These are phyloP conservation scores for Ormyrus labotus DNA, from an alignment of 2,888 invertebrate genomes.

Conservation along the genomic window DNA sequence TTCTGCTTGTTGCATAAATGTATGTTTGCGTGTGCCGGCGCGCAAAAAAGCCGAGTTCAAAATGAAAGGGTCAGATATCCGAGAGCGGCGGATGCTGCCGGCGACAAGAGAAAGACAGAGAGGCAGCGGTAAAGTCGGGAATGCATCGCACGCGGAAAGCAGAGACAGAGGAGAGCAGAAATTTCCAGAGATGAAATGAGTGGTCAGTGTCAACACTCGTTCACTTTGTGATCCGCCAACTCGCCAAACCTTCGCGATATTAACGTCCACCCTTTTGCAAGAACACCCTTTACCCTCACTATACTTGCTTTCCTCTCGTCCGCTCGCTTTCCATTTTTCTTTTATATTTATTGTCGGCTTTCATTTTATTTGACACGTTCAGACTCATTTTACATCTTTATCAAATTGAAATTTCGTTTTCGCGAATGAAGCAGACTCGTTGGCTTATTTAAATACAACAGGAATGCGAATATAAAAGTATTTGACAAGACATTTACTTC, in stretches of 20 bases:
- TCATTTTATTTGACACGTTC: constrained; percentile 40
- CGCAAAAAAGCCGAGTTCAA: constrained; percentile 1
- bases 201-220: constrained; percentile 74
- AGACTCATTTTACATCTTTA: too few species aligned
- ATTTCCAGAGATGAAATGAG: constrained; percentile 63
- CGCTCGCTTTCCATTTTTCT: constrained; percentile 10
- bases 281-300: constrained; percentile 6
- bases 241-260: constrained; percentile 64
- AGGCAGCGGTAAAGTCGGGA: neutral
- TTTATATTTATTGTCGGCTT: constrained; percentile 28
- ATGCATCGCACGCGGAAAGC: constrained; percentile 3
- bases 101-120: constrained; percentile 14
- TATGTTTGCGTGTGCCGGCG: constrained; percentile 28
- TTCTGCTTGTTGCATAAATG: constrained; percentile 32
- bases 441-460: too few species aligned
- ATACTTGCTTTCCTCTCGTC: constrained; percentile 13
- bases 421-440: too few species aligned
- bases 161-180: constrained; percentile 27
- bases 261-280: constrained; percentile 40
- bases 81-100: neutral
- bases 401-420: too few species aligned
- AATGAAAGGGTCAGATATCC: constrained; percentile 30
- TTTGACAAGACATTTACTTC: too few species aligned
- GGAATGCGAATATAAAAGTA: too few species aligned
- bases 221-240: constrained; percentile 73